Evolutionary conservation across 2,113 vertebrate genomes (phyloP), one percentile per base, ranked within the genome.

Genomic region (Taxidea taxus): DNA sequence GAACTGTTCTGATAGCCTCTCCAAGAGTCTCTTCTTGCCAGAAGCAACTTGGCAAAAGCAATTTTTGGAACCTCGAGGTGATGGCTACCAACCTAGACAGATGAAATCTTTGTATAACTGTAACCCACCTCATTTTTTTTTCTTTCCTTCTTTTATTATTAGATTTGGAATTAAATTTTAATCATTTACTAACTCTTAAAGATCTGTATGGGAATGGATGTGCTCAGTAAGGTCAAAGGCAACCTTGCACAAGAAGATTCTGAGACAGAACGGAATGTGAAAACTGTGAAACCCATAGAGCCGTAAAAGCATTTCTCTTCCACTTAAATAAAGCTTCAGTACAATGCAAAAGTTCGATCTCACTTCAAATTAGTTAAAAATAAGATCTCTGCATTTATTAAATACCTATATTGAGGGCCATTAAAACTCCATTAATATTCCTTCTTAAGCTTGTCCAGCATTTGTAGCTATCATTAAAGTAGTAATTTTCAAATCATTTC

Each of bases 391-490:
- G 21, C n/a, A 95, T 91, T 66, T 91, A 90, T 72, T 91, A 89
- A 97, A 95, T 83, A 86, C 23, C 34, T 98, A 88, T 89, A 92
- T 78, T 84, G 39, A 97, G 44, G 29, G 25, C 29, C 87, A 94
- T 85, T 94, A 83, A 96, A 86, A 91, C 3, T 58, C 16, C 44
- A 90, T 72, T 97, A 66, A 74, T 64, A 44, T 88, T 89, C 21
- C 66, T 64, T 94, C 93, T 93, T 83, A 90, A 96, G 13, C 14
- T 77, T 29, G 16, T 6, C 29, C 51, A 92, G 7, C 21, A 37
- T 97, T 95, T 91, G n/a, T 56, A 93, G n/a, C 14, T 66, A 60
- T 85, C 92, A 77, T 80, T 96, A 92, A 89, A 75, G 21, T 49
- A 58, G 20, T 42, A 12, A 37, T 88, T 91, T 96, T 89, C 18